Conservation (phyloP, 2,113 vertebrate species). For the Ceratotherium simum region DNA sequence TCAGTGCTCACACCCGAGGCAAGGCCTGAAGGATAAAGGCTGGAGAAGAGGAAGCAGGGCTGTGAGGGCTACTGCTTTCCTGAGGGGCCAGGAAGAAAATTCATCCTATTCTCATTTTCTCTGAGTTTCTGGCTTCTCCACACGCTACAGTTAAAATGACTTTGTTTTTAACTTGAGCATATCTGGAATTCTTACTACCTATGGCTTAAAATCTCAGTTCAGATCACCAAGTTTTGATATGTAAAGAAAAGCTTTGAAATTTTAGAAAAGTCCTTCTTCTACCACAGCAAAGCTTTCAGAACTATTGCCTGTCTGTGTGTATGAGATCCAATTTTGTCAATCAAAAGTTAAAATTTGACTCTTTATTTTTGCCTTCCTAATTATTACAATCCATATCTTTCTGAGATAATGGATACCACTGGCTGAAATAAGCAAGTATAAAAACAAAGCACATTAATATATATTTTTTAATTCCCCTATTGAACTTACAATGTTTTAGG, state of each 20-base stretch:
- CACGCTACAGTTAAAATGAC: not conserved
- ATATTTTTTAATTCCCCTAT: not conserved
- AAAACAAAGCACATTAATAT: not conserved
- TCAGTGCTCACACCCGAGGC: not conserved
- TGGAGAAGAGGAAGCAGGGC: not conserved
- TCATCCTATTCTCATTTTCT: not conserved
- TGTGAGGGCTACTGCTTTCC: not conserved
- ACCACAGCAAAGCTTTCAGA: not conserved
- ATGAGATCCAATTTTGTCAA: not conserved
- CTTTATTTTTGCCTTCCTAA: not conserved
- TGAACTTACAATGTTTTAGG: not conserved
- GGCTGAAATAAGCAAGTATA: conserved; percentile 1
- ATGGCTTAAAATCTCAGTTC: not conserved
- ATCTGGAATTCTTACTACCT: not conserved
- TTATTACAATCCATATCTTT: not conserved
- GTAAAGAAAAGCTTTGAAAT: not conserved
- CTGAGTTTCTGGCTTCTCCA: not conserved
- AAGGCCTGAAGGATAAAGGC: not conserved
- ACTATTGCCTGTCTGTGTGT: not conserved
- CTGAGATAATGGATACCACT: not conserved
- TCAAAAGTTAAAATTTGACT: not conserved
- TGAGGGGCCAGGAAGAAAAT: not conserved
- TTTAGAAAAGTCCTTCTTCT: not conserved
- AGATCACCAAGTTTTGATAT: not conserved
- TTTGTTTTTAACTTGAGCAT: not conserved